Evolutionary conservation across 2,113 vertebrate species (phyloP), one percentile per base, ranked within the genome.

Genomic region (Chloropsis cyanopogon): DNA sequence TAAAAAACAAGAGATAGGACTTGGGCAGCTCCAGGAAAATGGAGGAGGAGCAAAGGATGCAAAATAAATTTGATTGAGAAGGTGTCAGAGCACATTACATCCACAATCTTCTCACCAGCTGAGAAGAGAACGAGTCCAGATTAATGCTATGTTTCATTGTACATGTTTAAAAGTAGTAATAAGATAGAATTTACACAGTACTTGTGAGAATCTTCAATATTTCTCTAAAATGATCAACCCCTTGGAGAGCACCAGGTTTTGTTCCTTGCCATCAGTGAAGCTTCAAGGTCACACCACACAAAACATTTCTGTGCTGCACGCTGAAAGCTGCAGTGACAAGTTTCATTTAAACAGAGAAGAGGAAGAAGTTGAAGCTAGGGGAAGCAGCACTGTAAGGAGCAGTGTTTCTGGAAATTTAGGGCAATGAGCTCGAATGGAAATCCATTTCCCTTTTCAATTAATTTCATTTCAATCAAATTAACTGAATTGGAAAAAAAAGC

Each of bases 131-230:
- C 28, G 10, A 21, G 4, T 31, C 49, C 20, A 29, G 13, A 73
- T 53, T 33, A 73, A 11, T 22, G 64, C 7, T 4, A 0, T 4
- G 4, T 52, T 78, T 28, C 2, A 0, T 28, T 65, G 12, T 23
- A 12, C 8, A 4, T 2, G 2, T 31, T 88, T 68, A 26, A 33
- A 71, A 39, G 23, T 5, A 52, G 10, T 20, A 53, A 65, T 8
- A 12, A 57, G 17, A 71, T 5, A 41, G 6, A 35, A 56, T 17
- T 25, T 49, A 19, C 28, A n/a, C 3, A 28, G 5, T 12, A 22
- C 25, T 11, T 0, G 0, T 41, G 22, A 77, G 15, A 86, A 60
- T 20, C 24, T 84, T 7, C 22, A 53, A 0, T 60, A 59, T 82
- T 64, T 79, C 19, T 42, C 59, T 28, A 19, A 73, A 47, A 24